Base-by-base conservation (phyloP, 2,888 invertebrate genomes). In the Sphaeridia pumilis region DNA sequence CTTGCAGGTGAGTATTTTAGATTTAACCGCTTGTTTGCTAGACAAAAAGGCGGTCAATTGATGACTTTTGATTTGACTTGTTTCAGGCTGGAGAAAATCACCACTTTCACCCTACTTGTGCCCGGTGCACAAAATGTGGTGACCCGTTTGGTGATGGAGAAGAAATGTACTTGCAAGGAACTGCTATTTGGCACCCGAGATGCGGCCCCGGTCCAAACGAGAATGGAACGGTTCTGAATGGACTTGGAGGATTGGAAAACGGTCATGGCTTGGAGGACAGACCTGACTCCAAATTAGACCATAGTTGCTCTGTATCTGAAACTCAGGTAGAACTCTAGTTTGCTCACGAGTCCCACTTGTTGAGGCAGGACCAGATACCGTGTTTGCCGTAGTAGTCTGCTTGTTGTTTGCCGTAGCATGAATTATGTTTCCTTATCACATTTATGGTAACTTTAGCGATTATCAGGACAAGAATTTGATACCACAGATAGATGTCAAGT, bases 91-190 rank as follows among this genome's bases (percentile, higher is more conserved):
- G 94, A 59, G 92, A 92, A 67, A 88, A 88, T 73, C 93, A 93
- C 75, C 93, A 94, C 75, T 95, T 94, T 75, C 94, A 95, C 75
- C 94, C 94, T 55, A 93, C 93, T 43, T 95, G 94, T 74, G 94
- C 93, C 49, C 82, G 93, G 61, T 95, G 94, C 76, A 87, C 87
- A 66, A 92, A 94, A 75, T 95, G 94, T 71, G 93, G 93, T 36
- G 89, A 92, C 74, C 92, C 93, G 1, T 95, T 95, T 72, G 93
- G 92, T 14, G 93, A 94, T 74, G 94, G 94, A 53, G 93, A 94
- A 74, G 94, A 95, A 74, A 90, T 90, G 88, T 90, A 87, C 69
- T 71, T 69, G 66, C 74, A 65, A 73, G 85, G 89, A 58, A 86
- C 88, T 63, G 90, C 90, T 56, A 92, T 92, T 68, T 93, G 92